phyloP scores from a whole-genome alignment of 2,888 invertebrate genomes.

The Platynereis dumerilii region DNA sequence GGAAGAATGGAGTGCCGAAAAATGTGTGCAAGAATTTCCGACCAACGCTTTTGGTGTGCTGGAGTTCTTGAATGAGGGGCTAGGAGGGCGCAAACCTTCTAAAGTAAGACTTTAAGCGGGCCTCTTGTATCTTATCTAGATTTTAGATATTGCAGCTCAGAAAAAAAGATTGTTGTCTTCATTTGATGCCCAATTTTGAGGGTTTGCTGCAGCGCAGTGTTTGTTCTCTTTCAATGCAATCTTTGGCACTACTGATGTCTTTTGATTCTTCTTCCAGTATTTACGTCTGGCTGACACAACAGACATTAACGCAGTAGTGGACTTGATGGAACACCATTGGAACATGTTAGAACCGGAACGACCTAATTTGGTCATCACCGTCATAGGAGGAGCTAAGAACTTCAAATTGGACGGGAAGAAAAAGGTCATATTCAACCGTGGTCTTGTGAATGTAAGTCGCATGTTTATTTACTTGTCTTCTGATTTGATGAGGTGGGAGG shows the following conservation, averaged over 20 bases:
- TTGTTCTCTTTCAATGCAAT: too few relatives aligned
- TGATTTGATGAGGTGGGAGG: too few relatives aligned
- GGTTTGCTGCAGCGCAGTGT: too few relatives aligned
- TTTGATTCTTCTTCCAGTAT: constrained; percentile 57
- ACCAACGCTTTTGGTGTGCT: constrained; percentile 50
- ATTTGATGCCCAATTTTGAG: too few relatives aligned
- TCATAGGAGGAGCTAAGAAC: constrained; percentile 64
- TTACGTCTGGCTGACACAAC: constrained; percentile 57
- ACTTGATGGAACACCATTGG: constrained; percentile 60
- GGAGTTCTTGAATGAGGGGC: constrained; percentile 40
- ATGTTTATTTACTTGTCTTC: too few relatives aligned
- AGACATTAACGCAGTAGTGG: constrained; percentile 48
- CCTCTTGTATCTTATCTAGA: not conserved
- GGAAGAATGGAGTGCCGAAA: constrained; percentile 23
- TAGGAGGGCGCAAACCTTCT: constrained; percentile 35
- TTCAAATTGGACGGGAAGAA: constrained; percentile 62
- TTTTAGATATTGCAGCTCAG: not conserved
- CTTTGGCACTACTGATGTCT: too few relatives aligned
- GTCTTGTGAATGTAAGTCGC: constrained; percentile 58
- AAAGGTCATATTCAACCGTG: constrained; percentile 60
- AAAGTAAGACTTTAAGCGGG: constrained; percentile 24
- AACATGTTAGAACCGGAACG: constrained; percentile 57
- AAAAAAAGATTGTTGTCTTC: too few relatives aligned
- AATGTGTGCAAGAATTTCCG: constrained; percentile 30
- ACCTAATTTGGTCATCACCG: constrained; percentile 63